These are phyloP conservation scores for Leucopternis melanops DNA, from an alignment of 2,113 vertebrate genomes.

Conservation along the genomic window DNA sequence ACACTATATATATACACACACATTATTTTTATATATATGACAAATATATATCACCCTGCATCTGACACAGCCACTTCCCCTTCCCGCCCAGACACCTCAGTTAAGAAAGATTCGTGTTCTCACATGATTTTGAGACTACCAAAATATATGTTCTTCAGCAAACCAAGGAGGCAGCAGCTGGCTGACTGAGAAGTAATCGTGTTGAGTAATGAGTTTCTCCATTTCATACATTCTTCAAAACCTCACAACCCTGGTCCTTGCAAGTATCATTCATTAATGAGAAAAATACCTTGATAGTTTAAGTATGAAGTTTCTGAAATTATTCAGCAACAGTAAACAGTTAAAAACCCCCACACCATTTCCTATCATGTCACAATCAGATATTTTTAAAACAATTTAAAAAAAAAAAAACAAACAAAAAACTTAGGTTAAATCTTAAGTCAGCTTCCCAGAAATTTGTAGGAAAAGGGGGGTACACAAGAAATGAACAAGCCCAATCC, in stretches of 20 bases:
- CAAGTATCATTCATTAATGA: background rate
- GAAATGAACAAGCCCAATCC: background rate
- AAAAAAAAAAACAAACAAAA: background rate
- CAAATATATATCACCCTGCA: background rate
- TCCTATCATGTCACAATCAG: background rate
- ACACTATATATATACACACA: fast-evolving
- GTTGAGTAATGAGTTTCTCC: background rate
- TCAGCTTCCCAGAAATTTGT: background rate
- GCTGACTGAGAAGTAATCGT: background rate
- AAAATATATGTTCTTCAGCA: background rate
- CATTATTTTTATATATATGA: background rate
- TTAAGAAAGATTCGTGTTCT: background rate
- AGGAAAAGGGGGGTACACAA: background rate
- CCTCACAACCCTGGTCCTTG: background rate
- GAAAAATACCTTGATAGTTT: background rate
- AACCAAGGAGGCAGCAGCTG: background rate
- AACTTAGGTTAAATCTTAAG: background rate
- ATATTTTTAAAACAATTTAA: background rate
- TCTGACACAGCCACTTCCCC: background rate
- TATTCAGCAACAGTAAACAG: background rate
- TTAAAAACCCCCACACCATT: background rate
- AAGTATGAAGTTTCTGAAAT: background rate
- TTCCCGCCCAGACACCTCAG: background rate
- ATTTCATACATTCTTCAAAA: background rate
- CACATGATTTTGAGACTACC: background rate